A percentile compares a stretch with the other conserved stretches of the same genome.
phyloP scores from a whole-genome alignment of 2,888 invertebrate species.

The Brachylomia viminalis region DNA sequence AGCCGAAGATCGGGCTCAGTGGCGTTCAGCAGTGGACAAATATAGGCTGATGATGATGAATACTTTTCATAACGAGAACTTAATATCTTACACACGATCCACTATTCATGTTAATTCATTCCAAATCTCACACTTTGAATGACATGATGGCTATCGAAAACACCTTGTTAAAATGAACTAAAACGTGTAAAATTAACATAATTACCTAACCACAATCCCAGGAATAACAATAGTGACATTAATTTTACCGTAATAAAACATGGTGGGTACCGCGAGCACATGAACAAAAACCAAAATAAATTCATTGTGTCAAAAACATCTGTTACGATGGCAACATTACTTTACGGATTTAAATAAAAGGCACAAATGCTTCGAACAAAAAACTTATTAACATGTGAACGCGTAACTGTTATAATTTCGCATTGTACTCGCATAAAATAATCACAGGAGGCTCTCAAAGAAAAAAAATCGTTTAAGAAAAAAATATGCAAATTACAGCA shows the following conservation, averaged over 20 bases:
- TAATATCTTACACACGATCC: background rate
- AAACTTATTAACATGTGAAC: slow-evolving; percentile 87
- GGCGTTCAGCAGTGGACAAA: too few relatives aligned
- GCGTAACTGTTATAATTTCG: slow-evolving; percentile 81
- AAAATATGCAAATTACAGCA: slow-evolving; percentile 72
- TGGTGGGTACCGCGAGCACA: slow-evolving; percentile 20
- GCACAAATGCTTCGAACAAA: slow-evolving; percentile 73
- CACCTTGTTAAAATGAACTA: slow-evolving; percentile 38
- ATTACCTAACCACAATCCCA: background rate
- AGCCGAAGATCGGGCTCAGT: too few relatives aligned
- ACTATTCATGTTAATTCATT: slow-evolving; percentile 1
- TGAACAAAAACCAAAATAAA: slow-evolving; percentile 59
- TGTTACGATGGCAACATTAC: slow-evolving; percentile 67
- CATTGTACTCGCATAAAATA: slow-evolving; percentile 80
- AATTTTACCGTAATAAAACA: slow-evolving; percentile 31
- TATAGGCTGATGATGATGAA: too few relatives aligned
- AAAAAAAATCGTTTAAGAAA: slow-evolving; percentile 78
- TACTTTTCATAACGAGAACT: background rate
- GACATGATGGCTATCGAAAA: background rate
- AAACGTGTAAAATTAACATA: slow-evolving; percentile 20
- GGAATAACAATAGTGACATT: slow-evolving; percentile 30
- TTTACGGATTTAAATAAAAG: slow-evolving; percentile 72
- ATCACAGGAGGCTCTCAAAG: slow-evolving; percentile 76
- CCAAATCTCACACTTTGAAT: slow-evolving; percentile 16
- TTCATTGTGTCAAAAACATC: slow-evolving; percentile 71